Evolutionary conservation across 2,888 invertebrate genomes (phyloP), one percentile per base, ranked within the genome.

Genomic region (Drosophila robusta): DNA sequence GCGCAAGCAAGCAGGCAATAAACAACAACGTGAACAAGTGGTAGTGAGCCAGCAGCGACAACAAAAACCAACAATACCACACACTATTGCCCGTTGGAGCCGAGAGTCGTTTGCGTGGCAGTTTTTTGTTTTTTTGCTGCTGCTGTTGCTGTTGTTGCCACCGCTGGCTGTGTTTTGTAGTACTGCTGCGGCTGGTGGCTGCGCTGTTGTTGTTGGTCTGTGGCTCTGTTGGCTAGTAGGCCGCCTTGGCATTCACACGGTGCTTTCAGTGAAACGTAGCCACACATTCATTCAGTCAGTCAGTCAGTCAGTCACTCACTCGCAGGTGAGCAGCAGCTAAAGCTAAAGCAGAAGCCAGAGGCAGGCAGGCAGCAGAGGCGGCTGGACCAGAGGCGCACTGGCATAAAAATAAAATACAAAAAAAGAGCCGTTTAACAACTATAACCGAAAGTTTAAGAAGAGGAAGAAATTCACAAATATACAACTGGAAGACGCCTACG

Each of bases 61-160:
- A n/a, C 55, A 63, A 24, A 50, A 68, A 47, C 57, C 41, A 70
- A 70, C 42, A 56, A 49, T 41, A 60, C 54, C 26, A 29, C 34
- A 50, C 42, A 73, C 63, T 76, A 60, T 47, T 66, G 69, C 47
- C 47, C 57, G 47, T 75, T 74, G 71, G 85, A 78, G 75, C 62
- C 66, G 75, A 69, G 70, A 71, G 80, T 77, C 81, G 81, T 77
- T 81, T 86, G 82, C 87, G 87, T 87, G 87, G 87, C 87, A 87
- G 74, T 83, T 88, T 87, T 73, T 81, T 65, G 44, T 52, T 39
- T 56, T n/a, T 45, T 50, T 18, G n/a, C 36, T n/a, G 14, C 34
- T 55, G 39, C 24, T 66, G 29, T 64, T 49, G 52, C 52, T 76
- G 45, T 54, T 62, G 72, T 66, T 64, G 69, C 69, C 47, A 52